phyloP scores from a whole-genome alignment of 2,113 vertebrate genomes.

The Gracilinanus agilis region DNA sequence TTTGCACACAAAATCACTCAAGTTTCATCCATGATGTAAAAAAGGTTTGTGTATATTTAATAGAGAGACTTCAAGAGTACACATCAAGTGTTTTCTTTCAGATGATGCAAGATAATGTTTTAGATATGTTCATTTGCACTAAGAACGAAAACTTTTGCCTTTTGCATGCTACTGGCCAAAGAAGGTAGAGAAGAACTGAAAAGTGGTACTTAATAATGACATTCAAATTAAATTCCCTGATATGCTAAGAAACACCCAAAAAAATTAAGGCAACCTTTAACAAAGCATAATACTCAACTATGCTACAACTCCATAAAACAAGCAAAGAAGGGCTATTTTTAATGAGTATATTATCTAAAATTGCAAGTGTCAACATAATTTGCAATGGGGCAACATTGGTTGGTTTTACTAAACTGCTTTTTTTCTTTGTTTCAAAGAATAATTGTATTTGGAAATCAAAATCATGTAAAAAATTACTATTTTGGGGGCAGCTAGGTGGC shows the following conservation, averaged over 20 bases:
- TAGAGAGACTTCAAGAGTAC: constrained; percentile 18
- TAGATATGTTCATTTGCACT: constrained; percentile 5
- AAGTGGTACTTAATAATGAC: not conserved
- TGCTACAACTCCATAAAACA: not conserved
- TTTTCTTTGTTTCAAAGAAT: not conserved
- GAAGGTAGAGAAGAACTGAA: not conserved
- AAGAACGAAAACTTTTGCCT: constrained; percentile 10
- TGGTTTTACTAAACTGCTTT: not conserved
- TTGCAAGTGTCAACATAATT: not conserved
- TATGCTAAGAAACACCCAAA: not conserved
- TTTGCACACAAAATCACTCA: constrained; percentile 24
- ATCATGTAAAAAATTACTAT: not conserved
- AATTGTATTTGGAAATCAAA: not conserved
- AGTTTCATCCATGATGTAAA: constrained; percentile 5
- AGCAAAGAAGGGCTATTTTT: not conserved
- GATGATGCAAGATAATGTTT: not conserved
- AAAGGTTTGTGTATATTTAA: not conserved
- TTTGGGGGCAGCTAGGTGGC: too few relatives aligned
- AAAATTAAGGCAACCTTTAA: not conserved
- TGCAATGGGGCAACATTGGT: not conserved
- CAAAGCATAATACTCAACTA: not conserved
- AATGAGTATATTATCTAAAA: not conserved
- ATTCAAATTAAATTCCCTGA: constrained; percentile 33
- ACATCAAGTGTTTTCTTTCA: not conserved
- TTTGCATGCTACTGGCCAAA: not conserved